Evolutionary conservation across 2,113 vertebrate genomes (phyloP).

Genomic region (Cyprinus carpio): DNA sequence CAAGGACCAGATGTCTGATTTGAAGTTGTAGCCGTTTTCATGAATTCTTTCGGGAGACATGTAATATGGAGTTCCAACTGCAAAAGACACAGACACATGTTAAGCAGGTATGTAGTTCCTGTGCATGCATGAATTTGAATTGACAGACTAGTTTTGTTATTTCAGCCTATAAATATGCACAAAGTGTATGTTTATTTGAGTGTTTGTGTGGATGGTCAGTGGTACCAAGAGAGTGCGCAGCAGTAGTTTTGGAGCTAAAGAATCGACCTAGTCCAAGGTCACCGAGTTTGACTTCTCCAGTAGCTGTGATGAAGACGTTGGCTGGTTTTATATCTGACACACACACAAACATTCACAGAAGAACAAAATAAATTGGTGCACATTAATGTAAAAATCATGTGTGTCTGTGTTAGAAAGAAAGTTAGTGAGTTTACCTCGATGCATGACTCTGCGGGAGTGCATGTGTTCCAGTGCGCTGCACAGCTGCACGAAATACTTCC

Average conservation of each 20-base stretch:
- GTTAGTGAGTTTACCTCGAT: conserved; percentile 72
- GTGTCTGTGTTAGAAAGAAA: neutral
- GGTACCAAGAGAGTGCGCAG: conserved; percentile 86
- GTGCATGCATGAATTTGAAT: neutral
- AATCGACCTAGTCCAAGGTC: conserved; percentile 87
- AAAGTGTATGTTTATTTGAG: neutral
- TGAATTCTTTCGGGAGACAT: conserved; percentile 99
- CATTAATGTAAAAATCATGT: neutral
- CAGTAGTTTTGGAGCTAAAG: conserved; percentile 88
- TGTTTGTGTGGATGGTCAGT: neutral
- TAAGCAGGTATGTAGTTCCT: neutral
- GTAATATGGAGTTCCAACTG: conserved; percentile 98
- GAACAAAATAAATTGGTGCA: neutral
- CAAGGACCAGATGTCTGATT: conserved; percentile 99
- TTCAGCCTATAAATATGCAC: neutral
- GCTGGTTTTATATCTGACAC: conserved; percentile 86
- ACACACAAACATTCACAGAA: neutral
- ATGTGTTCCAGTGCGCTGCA: conserved; percentile 89
- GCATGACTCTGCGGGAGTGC: conserved; percentile 89
- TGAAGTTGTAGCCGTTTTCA: conserved; percentile 98
- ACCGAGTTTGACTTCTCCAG: conserved; percentile 84
- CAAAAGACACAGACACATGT: conserved; percentile 50
- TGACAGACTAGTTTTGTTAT: neutral
- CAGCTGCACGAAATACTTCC: conserved; percentile 89
- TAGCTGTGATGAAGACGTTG: conserved; percentile 88